These are phyloP conservation scores for Aculops lycopersici DNA, from an alignment of 1,140 invertebrate species.

Conservation along the genomic window DNA sequence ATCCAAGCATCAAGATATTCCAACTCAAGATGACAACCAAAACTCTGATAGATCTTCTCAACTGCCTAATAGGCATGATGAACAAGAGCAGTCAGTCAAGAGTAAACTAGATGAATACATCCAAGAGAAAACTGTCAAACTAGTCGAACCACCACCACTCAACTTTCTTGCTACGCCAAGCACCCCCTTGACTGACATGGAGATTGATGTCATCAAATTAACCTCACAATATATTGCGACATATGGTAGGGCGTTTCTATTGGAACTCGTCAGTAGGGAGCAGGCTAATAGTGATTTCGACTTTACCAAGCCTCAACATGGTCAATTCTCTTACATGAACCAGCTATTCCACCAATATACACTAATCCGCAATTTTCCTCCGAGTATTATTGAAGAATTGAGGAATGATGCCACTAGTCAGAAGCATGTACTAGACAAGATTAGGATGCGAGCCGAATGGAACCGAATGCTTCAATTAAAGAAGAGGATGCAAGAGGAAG, in stretches of 20 bases:
- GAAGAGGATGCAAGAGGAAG: conserved; percentile 63
- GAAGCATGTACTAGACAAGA: conserved; percentile 38
- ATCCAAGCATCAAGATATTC: too few species aligned
- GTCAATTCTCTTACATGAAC: conserved; percentile 91
- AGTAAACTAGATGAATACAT: conserved; percentile 15
- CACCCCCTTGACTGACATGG: conserved; percentile 87
- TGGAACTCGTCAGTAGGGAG: conserved; percentile 89
- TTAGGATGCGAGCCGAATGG: conserved; percentile 83
- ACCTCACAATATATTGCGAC: conserved; percentile 95
- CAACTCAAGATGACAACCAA: neutral
- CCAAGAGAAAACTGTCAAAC: conserved; percentile 50
- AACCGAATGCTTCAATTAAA: conserved; percentile 68
- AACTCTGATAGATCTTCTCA: too few species aligned
- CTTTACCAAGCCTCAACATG: conserved; percentile 88
- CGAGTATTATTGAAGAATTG: conserved; percentile 49
- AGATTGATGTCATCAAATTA: conserved; percentile 87
- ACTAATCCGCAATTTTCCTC: conserved; percentile 69
- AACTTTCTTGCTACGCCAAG: conserved; percentile 82
- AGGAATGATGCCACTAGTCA: conserved; percentile 37
- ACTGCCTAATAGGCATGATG: too few species aligned
- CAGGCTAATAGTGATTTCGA: conserved; percentile 97
- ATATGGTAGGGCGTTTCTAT: conserved; percentile 88
- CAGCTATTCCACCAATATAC: conserved; percentile 93
- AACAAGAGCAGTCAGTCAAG: neutral
- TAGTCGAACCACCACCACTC: conserved; percentile 40